Evolutionary conservation across 2,113 vertebrate genomes (phyloP), one percentile per base, ranked within the genome.

Genomic region (Mus spicilegus): DNA sequence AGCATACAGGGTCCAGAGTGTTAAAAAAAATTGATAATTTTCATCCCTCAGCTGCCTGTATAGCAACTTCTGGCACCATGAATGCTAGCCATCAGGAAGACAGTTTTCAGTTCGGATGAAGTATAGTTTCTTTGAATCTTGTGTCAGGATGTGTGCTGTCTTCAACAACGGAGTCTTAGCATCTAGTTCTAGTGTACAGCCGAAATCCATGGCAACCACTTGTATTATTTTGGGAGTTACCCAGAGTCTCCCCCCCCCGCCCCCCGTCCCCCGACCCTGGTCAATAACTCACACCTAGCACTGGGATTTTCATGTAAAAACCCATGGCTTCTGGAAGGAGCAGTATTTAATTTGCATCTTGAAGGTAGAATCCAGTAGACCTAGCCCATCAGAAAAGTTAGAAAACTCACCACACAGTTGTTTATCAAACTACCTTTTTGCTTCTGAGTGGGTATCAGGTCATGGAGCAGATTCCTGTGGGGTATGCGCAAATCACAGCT

Each of bases 291-390:
- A 42, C 24, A 61, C 80, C 54, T 58, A 19, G 20, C 20, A 61
- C 12, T 42, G 13, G 1, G 1, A n/a, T 84, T 61, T 28, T 61
- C 36, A 39, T 42, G 39, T 84, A 39, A 61, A 39, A 61, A 9
- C 7, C n/a, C 26, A 16, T 84, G 56, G 22, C 26, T 42, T 63
- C 80, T 84, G n/a, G n/a, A 84, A 42, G 56, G 81, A 84, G 13
- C 22, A 63, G 7, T 42, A 39, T 26, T 88, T 81, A 84, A 91
- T 86, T 92, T 97, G 67, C 77, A 75, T 87, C 78, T 61, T 63
- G 30, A 80, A 96, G 56, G 49, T 39, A 61, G 42, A 42, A 92
- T 82, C n/a, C 14, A 61, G 5, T 49, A 54, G n/a, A 54, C 46
- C 19, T 49, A 76, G 80, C 12, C 95, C 92, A 77, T 39, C 6